These are phyloP conservation scores for Lindbergichthys nudifrons DNA, from an alignment of 2,797 vertebrate genomes.

Conservation along the genomic window DNA sequence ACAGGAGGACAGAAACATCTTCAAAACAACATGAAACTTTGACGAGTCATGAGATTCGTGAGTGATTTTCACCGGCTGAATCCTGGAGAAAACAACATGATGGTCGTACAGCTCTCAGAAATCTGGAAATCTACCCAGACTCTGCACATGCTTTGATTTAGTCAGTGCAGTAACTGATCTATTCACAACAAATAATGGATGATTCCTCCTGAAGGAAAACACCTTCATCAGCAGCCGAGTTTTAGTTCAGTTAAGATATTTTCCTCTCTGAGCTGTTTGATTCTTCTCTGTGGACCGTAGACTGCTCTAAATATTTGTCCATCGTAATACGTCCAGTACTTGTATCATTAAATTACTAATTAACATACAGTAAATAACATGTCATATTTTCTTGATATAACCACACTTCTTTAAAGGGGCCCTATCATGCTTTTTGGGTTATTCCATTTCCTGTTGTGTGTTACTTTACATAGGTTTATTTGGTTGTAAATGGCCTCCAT, in stretches of 20 bases:
- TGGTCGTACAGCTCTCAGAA: background rate
- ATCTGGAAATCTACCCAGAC: too few species aligned
- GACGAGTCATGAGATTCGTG: background rate
- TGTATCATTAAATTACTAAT: too few species aligned
- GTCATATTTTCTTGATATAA: too few species aligned
- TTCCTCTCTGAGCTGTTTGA: slow-evolving; percentile 26
- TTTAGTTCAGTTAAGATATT: slow-evolving; percentile 31
- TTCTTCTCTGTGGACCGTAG: slow-evolving; percentile 4
- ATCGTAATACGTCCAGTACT: background rate
- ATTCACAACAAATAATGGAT: slow-evolving; percentile 41
- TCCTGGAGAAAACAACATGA: background rate
- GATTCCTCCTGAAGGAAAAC: slow-evolving; percentile 37
- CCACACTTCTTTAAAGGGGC: too few species aligned
- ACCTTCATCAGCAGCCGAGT: slow-evolving; percentile 49
- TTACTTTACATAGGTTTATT: too few species aligned
- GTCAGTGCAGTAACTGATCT: slow-evolving; percentile 30
- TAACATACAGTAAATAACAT: too few species aligned
- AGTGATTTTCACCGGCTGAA: background rate
- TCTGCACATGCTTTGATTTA: slow-evolving; percentile 8
- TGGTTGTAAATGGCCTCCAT: too few species aligned
- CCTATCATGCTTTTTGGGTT: too few species aligned
- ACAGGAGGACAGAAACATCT: background rate
- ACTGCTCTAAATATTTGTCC: background rate
- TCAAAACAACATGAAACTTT: background rate
- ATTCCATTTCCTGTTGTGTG: too few species aligned